A percentile compares a stretch with the other conserved stretches of the same genome.
Conservation (phyloP, 2,113 vertebrate species). For the Pollachius pollachius region DNA sequence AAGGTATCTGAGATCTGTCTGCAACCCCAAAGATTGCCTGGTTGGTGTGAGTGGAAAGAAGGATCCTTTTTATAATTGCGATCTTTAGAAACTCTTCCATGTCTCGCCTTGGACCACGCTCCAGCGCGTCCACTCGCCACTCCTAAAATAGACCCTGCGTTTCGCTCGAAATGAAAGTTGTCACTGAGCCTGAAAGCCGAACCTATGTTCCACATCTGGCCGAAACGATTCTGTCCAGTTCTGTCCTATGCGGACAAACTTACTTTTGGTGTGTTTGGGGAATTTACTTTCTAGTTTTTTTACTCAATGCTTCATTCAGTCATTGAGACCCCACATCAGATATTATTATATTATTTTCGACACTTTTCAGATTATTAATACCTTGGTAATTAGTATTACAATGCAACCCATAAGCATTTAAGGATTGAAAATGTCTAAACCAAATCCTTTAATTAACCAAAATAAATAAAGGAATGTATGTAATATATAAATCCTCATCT, state of each 20-base stretch:
- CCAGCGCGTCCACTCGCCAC: constrained; percentile 19
- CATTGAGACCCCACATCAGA: neutral
- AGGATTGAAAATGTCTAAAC: no score
- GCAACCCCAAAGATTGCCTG: constrained; percentile 1
- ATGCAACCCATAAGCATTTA: no score
- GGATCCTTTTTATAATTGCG: constrained; percentile 41
- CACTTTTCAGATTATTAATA: neutral
- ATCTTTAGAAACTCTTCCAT: constrained; percentile 36
- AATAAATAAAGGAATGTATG: no score
- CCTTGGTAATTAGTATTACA: neutral
- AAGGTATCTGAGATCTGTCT: constrained; percentile 13
- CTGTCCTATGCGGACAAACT: constrained; percentile 38
- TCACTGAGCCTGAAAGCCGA: constrained; percentile 52
- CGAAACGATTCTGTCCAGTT: constrained; percentile 32
- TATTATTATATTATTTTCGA: neutral
- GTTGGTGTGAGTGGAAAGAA: constrained; percentile 7
- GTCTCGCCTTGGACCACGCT: constrained; percentile 40
- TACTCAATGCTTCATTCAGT: constrained; percentile 13
- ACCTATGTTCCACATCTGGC: constrained; percentile 57
- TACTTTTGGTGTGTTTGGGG: neutral
- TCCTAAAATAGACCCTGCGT: constrained; percentile 58
- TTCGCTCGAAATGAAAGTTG: constrained; percentile 58
- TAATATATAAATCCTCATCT: no score
- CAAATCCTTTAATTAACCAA: no score
- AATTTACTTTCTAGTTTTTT: constrained; percentile 15